Evolutionary conservation across 2,113 vertebrate genomes (phyloP).

Genomic region (Girardinichthys multiradiatus): DNA sequence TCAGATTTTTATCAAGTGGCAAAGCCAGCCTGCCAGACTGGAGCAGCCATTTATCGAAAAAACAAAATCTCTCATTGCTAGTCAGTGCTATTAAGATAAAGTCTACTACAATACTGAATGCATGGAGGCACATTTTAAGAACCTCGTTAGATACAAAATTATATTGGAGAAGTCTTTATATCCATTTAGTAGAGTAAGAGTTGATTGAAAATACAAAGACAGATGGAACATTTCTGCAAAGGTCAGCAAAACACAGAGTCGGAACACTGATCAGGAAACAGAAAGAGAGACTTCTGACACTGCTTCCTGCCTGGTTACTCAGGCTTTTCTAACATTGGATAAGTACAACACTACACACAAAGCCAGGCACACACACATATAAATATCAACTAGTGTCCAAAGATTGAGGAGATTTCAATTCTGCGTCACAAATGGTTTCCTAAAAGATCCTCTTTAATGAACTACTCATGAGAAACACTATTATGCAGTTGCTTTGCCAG

Average conservation of each 20-base stretch:
- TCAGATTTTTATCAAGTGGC: not conserved
- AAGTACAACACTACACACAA: conserved; percentile 8
- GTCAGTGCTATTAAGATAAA: not conserved
- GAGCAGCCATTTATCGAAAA: not conserved
- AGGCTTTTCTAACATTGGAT: conserved; percentile 23
- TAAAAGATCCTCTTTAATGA: conserved; percentile 26
- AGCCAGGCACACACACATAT: not conserved
- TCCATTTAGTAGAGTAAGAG: conserved; percentile 8
- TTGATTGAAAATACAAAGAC: not conserved
- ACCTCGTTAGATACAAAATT: not conserved
- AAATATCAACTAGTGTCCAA: too few relatives aligned
- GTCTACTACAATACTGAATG: not conserved
- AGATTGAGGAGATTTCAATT: conserved; percentile 21
- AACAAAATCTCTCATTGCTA: not conserved
- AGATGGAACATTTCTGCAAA: conserved; percentile 26
- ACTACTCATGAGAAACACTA: conserved; percentile 4
- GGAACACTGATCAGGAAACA: conserved; percentile 73
- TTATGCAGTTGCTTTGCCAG: conserved; percentile 20
- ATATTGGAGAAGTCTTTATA: not conserved
- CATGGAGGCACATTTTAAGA: too few relatives aligned
- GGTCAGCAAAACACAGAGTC: conserved; percentile 50
- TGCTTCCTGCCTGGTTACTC: conserved; percentile 77
- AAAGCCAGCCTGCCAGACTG: not conserved
- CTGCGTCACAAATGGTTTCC: conserved; percentile 33
- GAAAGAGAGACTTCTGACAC: conserved; percentile 50